These are phyloP conservation scores for Ctenopoma multispine DNA, from an alignment of 2,797 vertebrate species.

Conservation along the genomic window DNA sequence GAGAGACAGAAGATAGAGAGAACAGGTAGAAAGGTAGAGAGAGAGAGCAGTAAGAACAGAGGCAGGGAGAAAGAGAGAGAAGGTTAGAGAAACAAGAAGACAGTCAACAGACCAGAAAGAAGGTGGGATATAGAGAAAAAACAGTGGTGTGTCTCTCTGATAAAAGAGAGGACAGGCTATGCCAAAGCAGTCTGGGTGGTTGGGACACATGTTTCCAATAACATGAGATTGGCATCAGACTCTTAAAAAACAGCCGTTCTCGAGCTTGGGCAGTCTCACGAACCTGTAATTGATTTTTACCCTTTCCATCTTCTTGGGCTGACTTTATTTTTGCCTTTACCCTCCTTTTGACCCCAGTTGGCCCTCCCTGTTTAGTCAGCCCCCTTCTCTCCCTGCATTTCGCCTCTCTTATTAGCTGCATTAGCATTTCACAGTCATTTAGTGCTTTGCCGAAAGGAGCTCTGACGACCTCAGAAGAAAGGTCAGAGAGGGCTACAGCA, in stretches of 20 bases:
- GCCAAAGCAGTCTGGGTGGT: conserved; percentile 41
- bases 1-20: conserved; percentile 12
- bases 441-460: conserved; percentile 71
- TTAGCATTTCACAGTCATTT: conserved; percentile 82
- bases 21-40: background rate
- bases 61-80: background rate
- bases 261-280: conserved; percentile 42
- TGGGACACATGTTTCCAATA: conserved; percentile 66
- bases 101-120: conserved; percentile 29
- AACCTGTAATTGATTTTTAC: conserved; percentile 69
- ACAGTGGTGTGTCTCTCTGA: conserved; percentile 42
- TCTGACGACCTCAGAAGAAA: conserved; percentile 68
- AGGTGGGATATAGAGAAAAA: conserved; percentile 22
- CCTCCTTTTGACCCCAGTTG: conserved; percentile 66
- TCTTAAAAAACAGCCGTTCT: conserved; percentile 48
- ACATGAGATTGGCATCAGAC: conserved; percentile 56
- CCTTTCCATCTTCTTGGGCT: conserved; percentile 67
- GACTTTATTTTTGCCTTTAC: conserved; percentile 70
- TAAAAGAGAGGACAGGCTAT: conserved; percentile 38
- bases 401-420: conserved; percentile 77
- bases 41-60: conserved; percentile 4
- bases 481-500: conserved; percentile 68
- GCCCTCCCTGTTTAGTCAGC: conserved; percentile 51
- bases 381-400: conserved; percentile 51
- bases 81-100: conserved; percentile 25